These are phyloP conservation scores for Callopanchax toddi DNA, from an alignment of 2,113 vertebrate species.

Conservation along the genomic window DNA sequence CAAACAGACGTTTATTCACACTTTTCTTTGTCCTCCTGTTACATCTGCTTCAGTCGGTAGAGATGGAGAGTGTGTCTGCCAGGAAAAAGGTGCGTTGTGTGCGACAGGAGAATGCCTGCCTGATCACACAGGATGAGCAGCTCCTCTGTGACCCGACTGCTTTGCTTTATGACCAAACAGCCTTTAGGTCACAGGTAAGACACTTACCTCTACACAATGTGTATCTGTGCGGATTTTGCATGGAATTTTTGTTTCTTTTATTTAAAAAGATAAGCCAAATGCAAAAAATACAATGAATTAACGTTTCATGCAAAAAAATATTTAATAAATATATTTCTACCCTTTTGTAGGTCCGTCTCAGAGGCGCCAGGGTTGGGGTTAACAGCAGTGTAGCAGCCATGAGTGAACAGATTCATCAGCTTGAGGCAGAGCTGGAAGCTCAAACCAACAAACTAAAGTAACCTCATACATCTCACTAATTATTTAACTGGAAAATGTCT, in stretches of 20 bases:
- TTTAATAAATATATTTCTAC: too few species aligned
- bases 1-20: background rate
- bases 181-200: conserved; percentile 81
- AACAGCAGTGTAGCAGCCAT: conserved; percentile 77
- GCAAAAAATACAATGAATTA: too few species aligned
- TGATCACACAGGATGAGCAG: conserved; percentile 82
- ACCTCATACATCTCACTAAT: conserved; percentile 1
- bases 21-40: background rate
- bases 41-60: conserved; percentile 28
- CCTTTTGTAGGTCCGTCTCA: conserved; percentile 74
- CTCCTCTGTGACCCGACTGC: conserved; percentile 83
- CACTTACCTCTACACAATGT: too few species aligned
- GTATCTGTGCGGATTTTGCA: too few species aligned
- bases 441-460: conserved; percentile 88
- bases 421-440: conserved; percentile 87
- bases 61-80: conserved; percentile 77
- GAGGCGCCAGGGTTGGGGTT: conserved; percentile 74
- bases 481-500: too few species aligned
- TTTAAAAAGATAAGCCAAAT: too few species aligned
- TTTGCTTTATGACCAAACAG: conserved; percentile 80
- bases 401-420: conserved; percentile 84
- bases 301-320: too few species aligned
- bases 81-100: conserved; percentile 80
- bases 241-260: background rate
- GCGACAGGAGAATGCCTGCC: conserved; percentile 84